Evolutionary conservation across 2,888 invertebrate genomes (phyloP).

Genomic region (Thalpophila matura): DNA sequence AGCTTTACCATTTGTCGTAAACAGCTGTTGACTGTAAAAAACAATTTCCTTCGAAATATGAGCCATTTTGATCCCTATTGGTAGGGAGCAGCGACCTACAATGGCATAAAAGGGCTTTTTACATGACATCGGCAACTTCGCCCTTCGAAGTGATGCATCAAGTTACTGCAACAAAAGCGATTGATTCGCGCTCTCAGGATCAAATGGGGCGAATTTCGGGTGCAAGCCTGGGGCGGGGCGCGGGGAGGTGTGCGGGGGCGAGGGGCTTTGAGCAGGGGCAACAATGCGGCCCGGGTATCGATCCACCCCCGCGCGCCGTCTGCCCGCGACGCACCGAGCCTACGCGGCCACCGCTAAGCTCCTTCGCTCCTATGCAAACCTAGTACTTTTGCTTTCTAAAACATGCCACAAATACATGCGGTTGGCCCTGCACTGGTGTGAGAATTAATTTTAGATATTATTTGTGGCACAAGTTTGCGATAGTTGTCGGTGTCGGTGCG

Average conservation of each 20-base stretch:
- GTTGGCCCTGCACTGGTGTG: constrained; percentile 55
- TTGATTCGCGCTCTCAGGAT: constrained; percentile 86
- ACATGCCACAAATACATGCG: constrained; percentile 66
- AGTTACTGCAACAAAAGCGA: constrained; percentile 88
- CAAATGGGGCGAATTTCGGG: constrained; percentile 88
- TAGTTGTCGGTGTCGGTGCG: constrained; percentile 24
- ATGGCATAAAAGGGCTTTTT: constrained; percentile 38
- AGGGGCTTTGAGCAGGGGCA: constrained; percentile 76
- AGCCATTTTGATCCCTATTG: constrained; percentile 49
- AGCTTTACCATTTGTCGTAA: constrained; percentile 54
- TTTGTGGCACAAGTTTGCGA: constrained; percentile 44
- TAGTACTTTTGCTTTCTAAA: constrained; percentile 86
- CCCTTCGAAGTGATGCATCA: constrained; percentile 76
- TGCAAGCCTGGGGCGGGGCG: constrained; percentile 77
- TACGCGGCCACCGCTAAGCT: constrained; percentile 72
- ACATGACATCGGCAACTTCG: constrained; percentile 57
- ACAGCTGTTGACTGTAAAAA: constrained; percentile 64
- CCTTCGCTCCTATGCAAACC: constrained; percentile 81
- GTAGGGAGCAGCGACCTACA: constrained; percentile 38
- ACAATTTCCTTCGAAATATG: neutral
- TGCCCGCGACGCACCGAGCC: constrained; percentile 82
- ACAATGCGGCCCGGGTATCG: constrained; percentile 90
- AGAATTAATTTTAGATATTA: constrained; percentile 61
- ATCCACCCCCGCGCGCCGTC: constrained; percentile 83
- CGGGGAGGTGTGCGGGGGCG: constrained; percentile 67